Conservation (phyloP, 2,888 invertebrate genomes). For the Cantharis rustica region DNA sequence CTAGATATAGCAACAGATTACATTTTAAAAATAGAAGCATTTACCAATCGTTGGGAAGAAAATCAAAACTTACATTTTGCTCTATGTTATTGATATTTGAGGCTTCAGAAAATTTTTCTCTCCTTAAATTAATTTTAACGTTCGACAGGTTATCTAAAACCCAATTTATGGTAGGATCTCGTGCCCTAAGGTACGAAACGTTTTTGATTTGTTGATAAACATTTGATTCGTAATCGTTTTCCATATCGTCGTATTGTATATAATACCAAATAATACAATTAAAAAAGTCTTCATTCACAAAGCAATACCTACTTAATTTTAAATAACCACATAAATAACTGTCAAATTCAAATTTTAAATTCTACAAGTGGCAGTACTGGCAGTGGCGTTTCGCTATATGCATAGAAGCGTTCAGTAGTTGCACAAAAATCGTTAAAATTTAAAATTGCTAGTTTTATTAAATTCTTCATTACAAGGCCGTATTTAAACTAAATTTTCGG, state of each 20-base stretch:
- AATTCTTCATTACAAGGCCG: too few relatives aligned
- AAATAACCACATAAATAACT: too few relatives aligned
- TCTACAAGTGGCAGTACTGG: too few relatives aligned
- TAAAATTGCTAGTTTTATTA: too few relatives aligned
- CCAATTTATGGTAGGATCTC: slow-evolving; percentile 31
- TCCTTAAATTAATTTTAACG: not conserved
- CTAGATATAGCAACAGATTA: not conserved
- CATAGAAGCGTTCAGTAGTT: too few relatives aligned
- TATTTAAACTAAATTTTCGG: too few relatives aligned
- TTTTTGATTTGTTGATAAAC: not conserved
- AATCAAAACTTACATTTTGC: not conserved
- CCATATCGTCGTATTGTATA: not conserved
- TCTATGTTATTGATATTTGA: not conserved
- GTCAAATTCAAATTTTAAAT: not conserved
- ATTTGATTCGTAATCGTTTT: not conserved
- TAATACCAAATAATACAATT: too few relatives aligned
- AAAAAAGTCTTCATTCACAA: not conserved
- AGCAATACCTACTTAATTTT: not conserved
- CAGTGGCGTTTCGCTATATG: too few relatives aligned
- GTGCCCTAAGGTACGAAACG: slow-evolving; percentile 23
- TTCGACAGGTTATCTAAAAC: slow-evolving; percentile 2
- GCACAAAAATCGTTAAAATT: too few relatives aligned
- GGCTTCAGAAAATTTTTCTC: not conserved
- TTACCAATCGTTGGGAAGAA: not conserved
- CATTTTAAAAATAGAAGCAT: not conserved